A percentile compares a stretch with the other conserved stretches of the same genome.
phyloP scores from a whole-genome alignment of 2,113 vertebrate genomes.

The Cariama cristata region DNA sequence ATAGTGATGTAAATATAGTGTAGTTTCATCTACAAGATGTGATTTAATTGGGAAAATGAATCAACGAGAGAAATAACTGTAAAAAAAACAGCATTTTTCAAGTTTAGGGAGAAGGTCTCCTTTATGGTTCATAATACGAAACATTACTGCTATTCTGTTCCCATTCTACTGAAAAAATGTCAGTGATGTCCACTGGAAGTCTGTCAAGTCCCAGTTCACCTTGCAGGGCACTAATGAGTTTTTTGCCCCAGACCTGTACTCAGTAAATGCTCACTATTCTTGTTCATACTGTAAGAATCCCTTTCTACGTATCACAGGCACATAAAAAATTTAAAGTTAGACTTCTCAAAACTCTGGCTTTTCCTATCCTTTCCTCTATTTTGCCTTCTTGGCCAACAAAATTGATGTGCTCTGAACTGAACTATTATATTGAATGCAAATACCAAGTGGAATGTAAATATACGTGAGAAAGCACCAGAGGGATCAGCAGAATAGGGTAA shows the following conservation, averaged over 20 bases:
- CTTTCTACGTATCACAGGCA: background rate
- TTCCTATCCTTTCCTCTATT: background rate
- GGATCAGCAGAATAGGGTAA: background rate
- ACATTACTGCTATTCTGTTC: background rate
- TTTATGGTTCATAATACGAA: background rate
- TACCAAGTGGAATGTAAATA: background rate
- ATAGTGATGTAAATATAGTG: background rate
- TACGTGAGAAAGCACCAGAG: background rate
- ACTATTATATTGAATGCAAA: background rate
- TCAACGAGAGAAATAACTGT: background rate
- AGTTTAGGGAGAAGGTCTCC: background rate
- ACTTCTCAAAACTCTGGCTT: background rate
- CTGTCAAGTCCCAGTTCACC: background rate
- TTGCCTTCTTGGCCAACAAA: background rate
- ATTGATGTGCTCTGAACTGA: background rate
- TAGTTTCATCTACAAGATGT: background rate
- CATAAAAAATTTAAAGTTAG: background rate
- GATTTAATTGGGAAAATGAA: conserved; percentile 10
- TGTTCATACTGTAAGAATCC: background rate
- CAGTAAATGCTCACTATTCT: background rate
- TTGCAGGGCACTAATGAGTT: background rate
- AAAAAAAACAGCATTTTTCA: background rate
- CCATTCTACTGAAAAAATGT: background rate
- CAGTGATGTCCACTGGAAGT: background rate
- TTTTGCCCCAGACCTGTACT: background rate